phyloP scores from a whole-genome alignment of 2,797 vertebrate species.

The Cichlasoma orientale region DNA sequence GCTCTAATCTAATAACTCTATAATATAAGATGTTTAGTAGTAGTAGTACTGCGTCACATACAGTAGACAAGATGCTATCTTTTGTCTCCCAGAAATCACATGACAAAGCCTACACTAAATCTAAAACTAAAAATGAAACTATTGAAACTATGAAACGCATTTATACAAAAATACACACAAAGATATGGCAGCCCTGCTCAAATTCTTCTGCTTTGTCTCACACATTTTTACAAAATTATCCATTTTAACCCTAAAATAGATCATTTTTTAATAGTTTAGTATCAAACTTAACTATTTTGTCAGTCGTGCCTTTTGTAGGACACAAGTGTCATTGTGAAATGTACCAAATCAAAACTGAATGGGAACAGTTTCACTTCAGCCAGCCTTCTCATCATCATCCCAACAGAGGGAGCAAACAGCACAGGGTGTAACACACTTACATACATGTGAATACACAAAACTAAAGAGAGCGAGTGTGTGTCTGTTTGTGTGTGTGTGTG shows the following conservation, averaged over 20 bases:
- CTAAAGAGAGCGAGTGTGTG: too few species aligned
- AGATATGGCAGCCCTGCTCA: neutral
- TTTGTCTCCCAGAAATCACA: neutral
- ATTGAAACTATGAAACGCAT: too few species aligned
- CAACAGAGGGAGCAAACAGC: neutral
- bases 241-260: too few species aligned
- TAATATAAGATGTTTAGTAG: neutral
- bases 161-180: neutral
- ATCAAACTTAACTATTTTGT: neutral
- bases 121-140: neutral
- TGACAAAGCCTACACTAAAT: neutral
- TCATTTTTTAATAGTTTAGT: too few species aligned
- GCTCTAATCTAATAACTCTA: neutral
- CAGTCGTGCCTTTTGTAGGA: neutral
- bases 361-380: neutral
- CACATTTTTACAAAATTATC: neutral
- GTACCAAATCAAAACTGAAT: neutral
- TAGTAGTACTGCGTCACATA: neutral
- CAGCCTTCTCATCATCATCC: neutral
- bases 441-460: neutral
- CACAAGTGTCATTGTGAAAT: neutral
- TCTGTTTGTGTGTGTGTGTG: neutral
- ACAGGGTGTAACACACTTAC: neutral
- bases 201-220: neutral
- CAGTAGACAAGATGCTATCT: neutral